Percentiles rank a stretch among this genome's conserved stretches.
phyloP scores from a whole-genome alignment of 1,140 invertebrate genomes.

The Nasonia giraulti region DNA sequence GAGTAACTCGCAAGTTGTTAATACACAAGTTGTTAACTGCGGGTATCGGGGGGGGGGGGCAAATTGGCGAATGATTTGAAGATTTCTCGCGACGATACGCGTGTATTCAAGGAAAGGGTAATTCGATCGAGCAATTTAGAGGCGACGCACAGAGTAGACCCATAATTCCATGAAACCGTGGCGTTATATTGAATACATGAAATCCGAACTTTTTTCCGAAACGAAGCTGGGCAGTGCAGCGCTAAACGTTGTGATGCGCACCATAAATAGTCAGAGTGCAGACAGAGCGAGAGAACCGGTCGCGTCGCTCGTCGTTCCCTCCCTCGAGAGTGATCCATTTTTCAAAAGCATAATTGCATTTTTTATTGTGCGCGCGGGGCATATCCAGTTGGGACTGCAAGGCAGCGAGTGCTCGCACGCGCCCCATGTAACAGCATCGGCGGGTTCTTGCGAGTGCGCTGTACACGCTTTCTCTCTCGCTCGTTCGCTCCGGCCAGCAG shows the following conservation, averaged over 20 bases:
- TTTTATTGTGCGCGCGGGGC: conserved; percentile 57
- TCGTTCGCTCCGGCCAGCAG: conserved; percentile 59
- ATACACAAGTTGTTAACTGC: conserved; percentile 3
- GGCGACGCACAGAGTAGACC: background rate
- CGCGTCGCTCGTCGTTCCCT: conserved; percentile 54
- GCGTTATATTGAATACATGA: background rate
- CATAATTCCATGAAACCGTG: background rate
- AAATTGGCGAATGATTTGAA: background rate
- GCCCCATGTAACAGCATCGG: conserved; percentile 35
- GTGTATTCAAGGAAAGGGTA: background rate
- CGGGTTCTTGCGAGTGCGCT: conserved; percentile 41
- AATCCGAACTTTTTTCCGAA: background rate
- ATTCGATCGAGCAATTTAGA: background rate
- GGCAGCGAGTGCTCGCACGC: conserved; percentile 13
- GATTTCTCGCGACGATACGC: background rate
- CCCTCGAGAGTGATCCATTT: conserved; percentile 66
- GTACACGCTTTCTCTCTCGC: conserved; percentile 60
- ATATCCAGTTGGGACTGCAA: background rate
- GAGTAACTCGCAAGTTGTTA: background rate
- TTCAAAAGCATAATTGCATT: conserved; percentile 74
- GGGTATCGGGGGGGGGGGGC: background rate
- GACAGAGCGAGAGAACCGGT: conserved; percentile 54
- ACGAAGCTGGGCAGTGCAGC: conserved; percentile 1
- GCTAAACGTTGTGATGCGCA: conserved; percentile 51
- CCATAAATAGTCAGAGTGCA: conserved; percentile 9